Percentiles rank a stretch among this genome's conserved stretches.
Conservation (phyloP, 1,140 invertebrate species). For the Bombus turneri region DNA sequence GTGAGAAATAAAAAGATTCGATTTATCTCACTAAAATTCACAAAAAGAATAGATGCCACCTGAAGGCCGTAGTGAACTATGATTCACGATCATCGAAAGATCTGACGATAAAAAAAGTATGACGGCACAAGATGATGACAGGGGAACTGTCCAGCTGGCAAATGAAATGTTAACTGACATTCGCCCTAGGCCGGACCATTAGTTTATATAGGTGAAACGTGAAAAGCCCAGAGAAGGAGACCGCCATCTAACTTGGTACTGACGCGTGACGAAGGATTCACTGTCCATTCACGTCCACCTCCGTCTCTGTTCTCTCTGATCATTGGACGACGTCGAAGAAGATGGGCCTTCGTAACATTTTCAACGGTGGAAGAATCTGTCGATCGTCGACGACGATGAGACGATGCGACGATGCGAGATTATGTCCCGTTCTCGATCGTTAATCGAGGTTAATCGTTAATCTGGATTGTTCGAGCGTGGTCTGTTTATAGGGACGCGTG, state of each 20-base stretch:
- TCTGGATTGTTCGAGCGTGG: background rate
- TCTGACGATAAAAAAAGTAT: background rate
- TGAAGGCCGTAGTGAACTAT: background rate
- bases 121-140: background rate
- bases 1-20: background rate
- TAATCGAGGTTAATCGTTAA: conserved; percentile 48
- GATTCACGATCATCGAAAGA: background rate
- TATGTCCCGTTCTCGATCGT: conserved; percentile 19
- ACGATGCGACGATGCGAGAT: conserved; percentile 11
- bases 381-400: conserved; percentile 1
- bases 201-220: conserved; percentile 76
- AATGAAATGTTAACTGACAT: conserved; percentile 70
- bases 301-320: conserved; percentile 43
- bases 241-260: conserved; percentile 75
- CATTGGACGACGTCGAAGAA: conserved; percentile 61
- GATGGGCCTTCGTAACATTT: conserved; percentile 39
- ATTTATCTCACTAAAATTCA: background rate
- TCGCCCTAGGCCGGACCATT: conserved; percentile 59
- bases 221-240: conserved; percentile 70
- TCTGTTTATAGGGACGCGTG: background rate
- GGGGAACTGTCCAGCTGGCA: conserved; percentile 15
- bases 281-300: conserved; percentile 58
- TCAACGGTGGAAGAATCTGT: background rate
- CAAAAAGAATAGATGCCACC: background rate
- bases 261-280: conserved; percentile 77